Evolutionary conservation across 2,113 vertebrate genomes (phyloP), one percentile per base, ranked within the genome.

Genomic region (Ammospiza nelsoni): DNA sequence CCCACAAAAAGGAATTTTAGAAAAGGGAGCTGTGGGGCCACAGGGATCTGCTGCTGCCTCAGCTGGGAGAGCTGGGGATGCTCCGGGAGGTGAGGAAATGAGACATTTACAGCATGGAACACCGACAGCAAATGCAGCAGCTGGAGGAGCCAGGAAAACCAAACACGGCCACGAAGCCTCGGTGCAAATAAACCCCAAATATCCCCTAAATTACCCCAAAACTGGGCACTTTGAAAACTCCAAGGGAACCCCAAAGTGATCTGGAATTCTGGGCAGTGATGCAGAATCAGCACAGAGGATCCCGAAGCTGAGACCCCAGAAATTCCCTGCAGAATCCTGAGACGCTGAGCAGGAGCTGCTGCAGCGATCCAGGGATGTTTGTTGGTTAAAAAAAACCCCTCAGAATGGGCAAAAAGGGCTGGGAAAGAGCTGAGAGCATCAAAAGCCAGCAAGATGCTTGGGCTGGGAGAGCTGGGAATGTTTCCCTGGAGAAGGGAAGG

Each of bases 321-420:
- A 68, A 79, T 17, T 4, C 51, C 6, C 24, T 4, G 33, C 52
- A 48, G 48, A 9, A 25, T 2, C 17, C 54, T 8, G 52, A 29
- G 52, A 29, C 28, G 19, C 5, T 0, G 1, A 39, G 49, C 31
- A 17, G 77, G 25, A 52, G 54, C 35, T 29, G 55, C 37, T 8
- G 7, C 6, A 51, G 35, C 0, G 29, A n/a, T 0, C 81, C 9
- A 13, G 23, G 48, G 7, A 37, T 6, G 6, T 4, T 23, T 4
- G 12, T 0, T 2, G 41, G 11, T 10, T 44, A 16, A 61, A 57
- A 25, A 75, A 39, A 39, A 11, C 25, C 25, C 29, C 46, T 6
- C 9, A 88, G 20, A 65, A 61, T 0, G 28, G 49, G 37, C 49
- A 73, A 79, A 57, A 88, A 33, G n/a, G 13, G 37, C 48, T 1